Conservation (phyloP, 1,140 invertebrate species). For the Calosoma granatense region DNA sequence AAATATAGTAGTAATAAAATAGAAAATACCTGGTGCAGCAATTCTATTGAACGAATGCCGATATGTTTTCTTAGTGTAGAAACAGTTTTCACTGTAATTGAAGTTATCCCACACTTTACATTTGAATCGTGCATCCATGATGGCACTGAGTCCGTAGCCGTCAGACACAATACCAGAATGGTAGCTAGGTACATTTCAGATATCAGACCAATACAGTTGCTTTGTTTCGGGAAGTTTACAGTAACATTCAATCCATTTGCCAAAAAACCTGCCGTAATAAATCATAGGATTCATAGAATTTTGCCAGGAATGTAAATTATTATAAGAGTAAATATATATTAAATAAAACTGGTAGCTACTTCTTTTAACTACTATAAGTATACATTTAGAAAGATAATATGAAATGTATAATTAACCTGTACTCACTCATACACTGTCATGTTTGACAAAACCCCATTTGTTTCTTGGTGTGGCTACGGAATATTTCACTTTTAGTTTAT, state of each 20-base stretch:
- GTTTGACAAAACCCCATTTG: constrained; percentile 82
- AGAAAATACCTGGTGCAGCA: constrained; percentile 52
- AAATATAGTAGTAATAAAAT: neutral
- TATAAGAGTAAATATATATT: constrained; percentile 10
- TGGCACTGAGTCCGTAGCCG: constrained; percentile 51
- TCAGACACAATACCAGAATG: constrained; percentile 57
- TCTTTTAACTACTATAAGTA: neutral
- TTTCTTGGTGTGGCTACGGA: constrained; percentile 65
- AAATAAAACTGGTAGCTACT: neutral
- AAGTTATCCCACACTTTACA: constrained; percentile 64
- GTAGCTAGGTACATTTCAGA: constrained; percentile 72
- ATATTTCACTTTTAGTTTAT: constrained; percentile 68
- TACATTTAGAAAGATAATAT: constrained; percentile 23
- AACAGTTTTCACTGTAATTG: constrained; percentile 69
- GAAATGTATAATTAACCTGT: too few species aligned
- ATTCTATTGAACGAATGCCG: constrained; percentile 61
- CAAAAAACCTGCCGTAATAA: constrained; percentile 44
- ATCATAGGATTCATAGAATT: neutral
- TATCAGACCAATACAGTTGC: constrained; percentile 78
- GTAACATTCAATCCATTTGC: constrained; percentile 71
- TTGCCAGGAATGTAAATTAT: neutral
- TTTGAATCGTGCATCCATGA: constrained; percentile 59
- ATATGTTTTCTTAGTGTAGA: constrained; percentile 56
- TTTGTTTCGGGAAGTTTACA: constrained; percentile 86
- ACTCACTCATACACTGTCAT: constrained; percentile 70